Base-by-base conservation (phyloP, 2,888 invertebrate genomes). In the Oxytorus armatus region DNA sequence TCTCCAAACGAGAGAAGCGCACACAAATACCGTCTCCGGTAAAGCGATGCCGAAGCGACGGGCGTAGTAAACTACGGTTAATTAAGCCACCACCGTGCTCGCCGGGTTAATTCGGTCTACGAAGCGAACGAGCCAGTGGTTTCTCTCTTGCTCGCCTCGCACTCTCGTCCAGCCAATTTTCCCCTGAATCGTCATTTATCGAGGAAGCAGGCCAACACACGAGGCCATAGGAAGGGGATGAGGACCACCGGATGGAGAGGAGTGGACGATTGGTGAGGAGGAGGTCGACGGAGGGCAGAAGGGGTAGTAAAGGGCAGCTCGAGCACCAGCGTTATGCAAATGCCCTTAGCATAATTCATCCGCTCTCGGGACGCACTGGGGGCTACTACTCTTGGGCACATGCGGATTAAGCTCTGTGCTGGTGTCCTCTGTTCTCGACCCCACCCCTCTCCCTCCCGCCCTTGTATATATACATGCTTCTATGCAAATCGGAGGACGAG, bases 111-210 rank as follows among this genome's bases (percentile, higher is more conserved):
- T 75, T 75, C 75, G 59, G 47, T 79, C 68, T 55, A 68, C 74
- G 53, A 66, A 49, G 59, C 57, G 65, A 79, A 75, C 65, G 69
- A 68, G 68, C 44, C n/a, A n/a, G n/a, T n/a, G n/a, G n/a, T 14
- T 76, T 55, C 57, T 55, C 77, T 36, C 16, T 72, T 75, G 77
- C 77, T 78, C 77, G 82, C 79, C 77, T 82, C 80, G 3, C 16
- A n/a, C 70, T 51, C 70, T 16, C 49, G 49, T 47, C 42, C 39
- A 83, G 85, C 83, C 86, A 87, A 88, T 88, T 89, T 88, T 88
- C 84, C 86, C 83, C 84, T n/a, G 88, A 88, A 89, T 88, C 87
- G 88, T 88, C 89, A 88, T 89, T 89, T 88, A 89, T 88, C 87
- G 89, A 81, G 76, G 78, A 79, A 59, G 25, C 82, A 63, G 79